These are phyloP conservation scores for Spea hammondii DNA, from an alignment of 2,797 vertebrate species.

Conservation along the genomic window DNA sequence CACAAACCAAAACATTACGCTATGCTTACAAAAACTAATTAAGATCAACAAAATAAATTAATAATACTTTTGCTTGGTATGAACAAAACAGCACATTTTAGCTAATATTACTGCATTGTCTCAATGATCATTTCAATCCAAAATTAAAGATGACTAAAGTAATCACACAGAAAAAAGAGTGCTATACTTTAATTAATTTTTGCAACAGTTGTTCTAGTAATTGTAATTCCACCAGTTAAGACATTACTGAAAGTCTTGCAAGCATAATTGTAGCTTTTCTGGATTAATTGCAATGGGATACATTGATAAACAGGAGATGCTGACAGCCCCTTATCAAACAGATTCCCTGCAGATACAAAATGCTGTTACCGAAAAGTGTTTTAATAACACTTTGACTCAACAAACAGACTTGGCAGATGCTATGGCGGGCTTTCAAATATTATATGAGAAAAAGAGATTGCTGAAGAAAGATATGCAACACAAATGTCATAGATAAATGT, in stretches of 20 bases:
- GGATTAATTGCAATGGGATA: constrained; percentile 32
- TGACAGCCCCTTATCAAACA: constrained; percentile 36
- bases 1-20: too few species aligned
- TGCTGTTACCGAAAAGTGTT: constrained; percentile 22
- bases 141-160: too few species aligned
- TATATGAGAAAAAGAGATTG: constrained; percentile 31
- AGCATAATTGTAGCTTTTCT: constrained; percentile 37
- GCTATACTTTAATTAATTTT: constrained; percentile 13
- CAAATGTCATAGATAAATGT: constrained; percentile 44
- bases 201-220: constrained; percentile 16
- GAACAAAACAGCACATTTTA: too few species aligned
- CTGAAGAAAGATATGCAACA: constrained; percentile 27
- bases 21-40: too few species aligned
- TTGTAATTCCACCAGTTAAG: constrained; percentile 27
- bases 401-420: constrained; percentile 32
- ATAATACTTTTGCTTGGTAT: too few species aligned
- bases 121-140: too few species aligned
- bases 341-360: constrained; percentile 25
- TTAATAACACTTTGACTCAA: constrained; percentile 30
- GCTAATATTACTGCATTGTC: too few species aligned
- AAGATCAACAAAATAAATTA: too few species aligned
- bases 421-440: constrained; percentile 35
- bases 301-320: constrained; percentile 25
- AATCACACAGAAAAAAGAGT: not conserved
- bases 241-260: constrained; percentile 14